These are phyloP conservation scores for Epinotia ramella DNA, from an alignment of 2,888 invertebrate genomes.

Conservation along the genomic window DNA sequence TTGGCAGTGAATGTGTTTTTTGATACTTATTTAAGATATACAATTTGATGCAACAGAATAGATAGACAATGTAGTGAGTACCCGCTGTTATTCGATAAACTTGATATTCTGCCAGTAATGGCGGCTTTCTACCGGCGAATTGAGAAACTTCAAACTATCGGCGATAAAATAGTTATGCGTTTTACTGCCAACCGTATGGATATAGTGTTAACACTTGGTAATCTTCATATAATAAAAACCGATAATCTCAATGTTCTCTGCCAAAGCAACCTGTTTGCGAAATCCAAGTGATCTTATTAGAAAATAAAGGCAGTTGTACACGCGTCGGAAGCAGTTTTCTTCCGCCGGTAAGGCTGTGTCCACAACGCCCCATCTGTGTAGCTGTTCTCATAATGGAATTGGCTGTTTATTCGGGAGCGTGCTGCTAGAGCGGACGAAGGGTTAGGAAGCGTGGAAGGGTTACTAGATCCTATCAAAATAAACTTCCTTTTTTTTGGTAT, in stretches of 20 bases:
- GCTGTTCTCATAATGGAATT: slow-evolving; percentile 68
- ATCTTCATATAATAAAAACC: not conserved
- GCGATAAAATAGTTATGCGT: no score
- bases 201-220: no score
- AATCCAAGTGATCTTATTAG: not conserved
- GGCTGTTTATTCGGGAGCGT: slow-evolving; percentile 62
- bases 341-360: slow-evolving; percentile 49
- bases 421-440: slow-evolving; percentile 34
- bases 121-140: not conserved
- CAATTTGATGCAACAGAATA: not conserved
- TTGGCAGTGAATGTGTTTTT: not conserved
- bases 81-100: not conserved
- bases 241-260: not conserved
- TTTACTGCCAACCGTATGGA: no score
- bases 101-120: not conserved
- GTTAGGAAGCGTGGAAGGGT: slow-evolving; percentile 35
- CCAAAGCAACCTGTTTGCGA: not conserved
- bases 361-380: slow-evolving; percentile 58
- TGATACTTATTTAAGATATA: not conserved
- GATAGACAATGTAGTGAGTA: no score
- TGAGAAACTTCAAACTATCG: not conserved
- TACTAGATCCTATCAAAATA: not conserved
- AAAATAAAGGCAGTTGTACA: slow-evolving; percentile 18
- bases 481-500: not conserved
- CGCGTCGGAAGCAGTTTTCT: not conserved